Percentiles rank a stretch among this genome's conserved stretches.
These are phyloP conservation scores for Caprella mutica DNA, from an alignment of 2,888 invertebrate genomes.

Conservation along the genomic window DNA sequence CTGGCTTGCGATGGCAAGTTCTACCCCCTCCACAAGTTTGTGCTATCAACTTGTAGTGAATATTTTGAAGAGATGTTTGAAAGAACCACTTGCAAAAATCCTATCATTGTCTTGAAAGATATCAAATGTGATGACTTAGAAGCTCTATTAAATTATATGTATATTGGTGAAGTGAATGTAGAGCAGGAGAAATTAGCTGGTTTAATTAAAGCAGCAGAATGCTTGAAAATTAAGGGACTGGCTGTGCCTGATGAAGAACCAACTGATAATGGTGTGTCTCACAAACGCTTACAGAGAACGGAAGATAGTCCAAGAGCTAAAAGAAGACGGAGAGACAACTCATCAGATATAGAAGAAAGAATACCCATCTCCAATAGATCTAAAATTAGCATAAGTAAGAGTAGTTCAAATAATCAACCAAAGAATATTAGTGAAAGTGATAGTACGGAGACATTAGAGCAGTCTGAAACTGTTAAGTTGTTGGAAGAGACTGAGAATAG, in stretches of 20 bases:
- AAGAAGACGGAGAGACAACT: conserved; percentile 12
- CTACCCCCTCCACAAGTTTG: conserved; percentile 15
- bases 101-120: conserved; percentile 18
- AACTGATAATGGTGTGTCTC: too few species aligned
- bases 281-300: conserved; percentile 6
- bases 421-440: too few species aligned
- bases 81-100: conserved; percentile 15
- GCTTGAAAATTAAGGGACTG: conserved; percentile 18
- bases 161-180: conserved; percentile 20
- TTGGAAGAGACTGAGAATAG: conserved; percentile 3
- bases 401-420: too few species aligned
- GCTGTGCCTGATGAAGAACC: conserved; percentile 20
- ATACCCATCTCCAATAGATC: too few species aligned
- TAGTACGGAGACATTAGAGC: too few species aligned
- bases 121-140: conserved; percentile 18
- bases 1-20: conserved; percentile 16
- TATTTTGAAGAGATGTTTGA: conserved; percentile 21
- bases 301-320: conserved; percentile 15
- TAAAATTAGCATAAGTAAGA: too few species aligned
- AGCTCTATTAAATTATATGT: conserved; percentile 18
- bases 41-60: conserved; percentile 19
- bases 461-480: too few species aligned
- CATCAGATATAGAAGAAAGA: neutral
- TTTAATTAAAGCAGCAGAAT: conserved; percentile 15
- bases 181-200: conserved; percentile 18